phyloP scores from a whole-genome alignment of 2,888 invertebrate genomes.

The Stenoptilia bipunctidactyla region DNA sequence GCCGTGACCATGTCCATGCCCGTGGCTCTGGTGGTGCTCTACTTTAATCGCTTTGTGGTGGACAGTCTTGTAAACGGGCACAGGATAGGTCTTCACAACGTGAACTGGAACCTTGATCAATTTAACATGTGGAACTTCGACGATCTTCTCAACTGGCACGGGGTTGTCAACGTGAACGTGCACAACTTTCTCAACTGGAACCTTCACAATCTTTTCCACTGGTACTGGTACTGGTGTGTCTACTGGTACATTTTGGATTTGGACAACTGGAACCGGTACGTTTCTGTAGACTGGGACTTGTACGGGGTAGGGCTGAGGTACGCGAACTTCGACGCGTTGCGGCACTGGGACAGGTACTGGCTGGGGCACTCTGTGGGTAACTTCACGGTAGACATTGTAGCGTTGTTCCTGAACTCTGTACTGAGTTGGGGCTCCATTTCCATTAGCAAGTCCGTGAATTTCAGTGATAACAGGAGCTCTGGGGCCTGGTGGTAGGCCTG shows the following conservation, averaged over 20 bases:
- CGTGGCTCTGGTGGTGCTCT: constrained; percentile 10
- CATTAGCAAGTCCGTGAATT: constrained; percentile 52
- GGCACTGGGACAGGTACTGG: constrained; percentile 66
- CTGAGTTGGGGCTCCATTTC: constrained; percentile 47
- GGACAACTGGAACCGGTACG: constrained; percentile 67
- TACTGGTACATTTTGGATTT: constrained; percentile 66
- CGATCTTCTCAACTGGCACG: constrained; percentile 61
- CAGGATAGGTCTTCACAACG: constrained; percentile 51
- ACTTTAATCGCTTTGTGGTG: constrained; percentile 40
- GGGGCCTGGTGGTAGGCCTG: constrained; percentile 32
- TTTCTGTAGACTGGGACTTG: constrained; percentile 66
- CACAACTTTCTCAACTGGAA: constrained; percentile 69
- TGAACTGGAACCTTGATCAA: constrained; percentile 56
- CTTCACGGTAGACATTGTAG: constrained; percentile 50
- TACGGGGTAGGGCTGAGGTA: constrained; percentile 72
- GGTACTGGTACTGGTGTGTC: constrained; percentile 73
- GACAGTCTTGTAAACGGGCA: constrained; percentile 53
- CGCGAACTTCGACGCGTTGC: constrained; percentile 63
- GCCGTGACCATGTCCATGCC: constrained; percentile 26
- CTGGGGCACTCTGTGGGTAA: constrained; percentile 69
- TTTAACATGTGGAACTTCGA: constrained; percentile 68
- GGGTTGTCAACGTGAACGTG: constrained; percentile 68
- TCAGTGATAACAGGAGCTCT: constrained; percentile 50
- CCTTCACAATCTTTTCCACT: constrained; percentile 71
- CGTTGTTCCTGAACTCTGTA: constrained; percentile 52